These are phyloP conservation scores for Scaptomyza montana DNA, from an alignment of 1,140 invertebrate species.

Conservation along the genomic window DNA sequence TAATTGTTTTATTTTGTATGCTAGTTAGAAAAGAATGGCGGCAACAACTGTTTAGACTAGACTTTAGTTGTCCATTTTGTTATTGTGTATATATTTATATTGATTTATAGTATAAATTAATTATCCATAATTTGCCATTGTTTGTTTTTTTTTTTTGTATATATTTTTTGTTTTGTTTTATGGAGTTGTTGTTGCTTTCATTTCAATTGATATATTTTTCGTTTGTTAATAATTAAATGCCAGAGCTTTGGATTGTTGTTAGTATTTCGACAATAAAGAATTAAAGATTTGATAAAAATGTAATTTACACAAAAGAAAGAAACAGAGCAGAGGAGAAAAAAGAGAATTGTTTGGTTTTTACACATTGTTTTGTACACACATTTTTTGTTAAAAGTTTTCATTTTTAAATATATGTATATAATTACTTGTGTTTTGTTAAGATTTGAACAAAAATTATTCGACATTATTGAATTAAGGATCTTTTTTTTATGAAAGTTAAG, in stretches of 20 bases:
- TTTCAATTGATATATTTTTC: slow-evolving; percentile 58
- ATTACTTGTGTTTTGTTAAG: slow-evolving; percentile 11
- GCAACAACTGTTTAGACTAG: slow-evolving; percentile 43
- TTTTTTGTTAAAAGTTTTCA: slow-evolving; percentile 54
- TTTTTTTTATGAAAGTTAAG: slow-evolving; percentile 12
- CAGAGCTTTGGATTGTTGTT: slow-evolving; percentile 70
- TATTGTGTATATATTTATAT: slow-evolving; percentile 30
- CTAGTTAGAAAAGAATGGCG: slow-evolving; percentile 52
- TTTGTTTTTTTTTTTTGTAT: slow-evolving; percentile 44
- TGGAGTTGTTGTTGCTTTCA: slow-evolving; percentile 60
- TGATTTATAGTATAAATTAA: slow-evolving; percentile 60
- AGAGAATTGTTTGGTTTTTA: slow-evolving; percentile 80
- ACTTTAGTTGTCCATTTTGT: slow-evolving; percentile 26
- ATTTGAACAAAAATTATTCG: slow-evolving; percentile 18
- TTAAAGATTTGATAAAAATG: slow-evolving; percentile 70
- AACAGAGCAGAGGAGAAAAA: slow-evolving; percentile 82
- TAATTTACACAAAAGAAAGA: slow-evolving; percentile 79
- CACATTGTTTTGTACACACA: slow-evolving; percentile 78
- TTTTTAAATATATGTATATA: slow-evolving; percentile 13
- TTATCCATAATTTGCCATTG: slow-evolving; percentile 65
- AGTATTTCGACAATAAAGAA: slow-evolving; percentile 66
- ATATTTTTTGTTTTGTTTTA: slow-evolving; percentile 34
- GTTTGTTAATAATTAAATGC: slow-evolving; percentile 76
- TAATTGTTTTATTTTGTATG: slow-evolving; percentile 43
- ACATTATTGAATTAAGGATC: slow-evolving; percentile 13